Evolutionary conservation across 2,888 invertebrate species (phyloP).

Genomic region (Pollenia amentaria): DNA sequence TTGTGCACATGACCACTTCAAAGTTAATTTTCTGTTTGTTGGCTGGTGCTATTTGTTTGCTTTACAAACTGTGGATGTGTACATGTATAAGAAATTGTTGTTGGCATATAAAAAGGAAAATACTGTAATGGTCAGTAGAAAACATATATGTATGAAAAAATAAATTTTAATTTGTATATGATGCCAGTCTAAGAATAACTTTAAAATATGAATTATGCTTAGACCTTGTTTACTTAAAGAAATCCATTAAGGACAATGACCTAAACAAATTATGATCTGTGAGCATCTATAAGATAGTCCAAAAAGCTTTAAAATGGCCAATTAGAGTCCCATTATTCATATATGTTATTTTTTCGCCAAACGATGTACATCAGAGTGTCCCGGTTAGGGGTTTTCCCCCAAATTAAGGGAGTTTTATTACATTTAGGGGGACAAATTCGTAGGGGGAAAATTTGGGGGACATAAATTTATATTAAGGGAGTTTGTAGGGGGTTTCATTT

Average conservation of each 20-base stretch:
- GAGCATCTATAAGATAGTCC: too few species aligned
- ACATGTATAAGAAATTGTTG: not conserved
- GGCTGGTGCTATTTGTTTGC: conserved; percentile 1
- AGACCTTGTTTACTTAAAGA: not conserved
- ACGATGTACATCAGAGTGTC: too few species aligned
- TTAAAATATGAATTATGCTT: not conserved
- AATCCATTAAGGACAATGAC: not conserved
- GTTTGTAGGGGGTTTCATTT: too few species aligned
- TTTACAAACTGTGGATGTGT: conserved; percentile 6
- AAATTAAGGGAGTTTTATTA: too few species aligned
- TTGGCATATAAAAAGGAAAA: not conserved
- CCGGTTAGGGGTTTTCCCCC: too few species aligned
- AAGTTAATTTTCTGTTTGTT: conserved; percentile 74
- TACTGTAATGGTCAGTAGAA: conserved; percentile 26
- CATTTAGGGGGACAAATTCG: too few species aligned
- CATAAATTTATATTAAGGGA: too few species aligned
- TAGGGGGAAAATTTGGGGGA: too few species aligned
- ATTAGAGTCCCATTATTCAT: too few species aligned
- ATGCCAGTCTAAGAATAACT: not conserved
- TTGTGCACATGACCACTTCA: conserved; percentile 74
- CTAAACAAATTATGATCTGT: too few species aligned
- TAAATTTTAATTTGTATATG: conserved; percentile 8
- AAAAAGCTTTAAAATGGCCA: too few species aligned
- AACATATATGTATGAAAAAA: not conserved
- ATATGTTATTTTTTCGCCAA: too few species aligned